Evolutionary conservation across 2,113 vertebrate genomes (phyloP).

Genomic region (Brachyistius frenatus): DNA sequence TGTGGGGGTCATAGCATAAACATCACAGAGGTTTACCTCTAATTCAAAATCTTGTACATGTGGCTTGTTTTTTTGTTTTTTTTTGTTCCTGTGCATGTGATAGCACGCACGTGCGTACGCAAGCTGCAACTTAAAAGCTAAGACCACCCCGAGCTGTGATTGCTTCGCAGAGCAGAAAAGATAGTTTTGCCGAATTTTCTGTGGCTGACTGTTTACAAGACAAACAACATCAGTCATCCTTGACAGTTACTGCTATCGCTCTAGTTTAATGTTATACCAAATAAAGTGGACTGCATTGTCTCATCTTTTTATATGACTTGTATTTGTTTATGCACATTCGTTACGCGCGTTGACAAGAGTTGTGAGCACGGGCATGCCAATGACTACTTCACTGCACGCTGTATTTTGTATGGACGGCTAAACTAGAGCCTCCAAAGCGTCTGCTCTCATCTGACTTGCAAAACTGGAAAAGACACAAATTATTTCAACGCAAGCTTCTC

Average conservation of each 20-base stretch:
- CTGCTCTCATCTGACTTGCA: slow-evolving; percentile 12
- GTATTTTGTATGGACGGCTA: slow-evolving; percentile 14
- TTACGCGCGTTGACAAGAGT: slow-evolving; percentile 29
- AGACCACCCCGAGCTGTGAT: slow-evolving; percentile 40
- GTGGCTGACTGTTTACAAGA: slow-evolving; percentile 55
- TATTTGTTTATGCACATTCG: slow-evolving; percentile 26
- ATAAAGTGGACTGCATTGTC: slow-evolving; percentile 46
- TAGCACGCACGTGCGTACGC: slow-evolving; percentile 26
- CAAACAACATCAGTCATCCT: slow-evolving; percentile 61
- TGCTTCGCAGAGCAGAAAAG: slow-evolving; percentile 39
- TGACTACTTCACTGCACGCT: not conserved
- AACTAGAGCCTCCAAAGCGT: slow-evolving; percentile 17
- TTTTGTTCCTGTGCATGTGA: not conserved
- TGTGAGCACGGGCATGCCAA: slow-evolving; percentile 10
- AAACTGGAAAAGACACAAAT: slow-evolving; percentile 30
- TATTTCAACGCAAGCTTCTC: slow-evolving; percentile 40
- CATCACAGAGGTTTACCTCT: slow-evolving; percentile 72
- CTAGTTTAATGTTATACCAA: slow-evolving; percentile 47
- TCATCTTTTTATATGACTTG: slow-evolving; percentile 38
- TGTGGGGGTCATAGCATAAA: slow-evolving; percentile 69
- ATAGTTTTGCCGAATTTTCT: slow-evolving; percentile 47
- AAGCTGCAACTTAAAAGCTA: slow-evolving; percentile 37
- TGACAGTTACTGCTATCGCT: slow-evolving; percentile 34
- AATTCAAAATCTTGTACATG: slow-evolving; percentile 42
- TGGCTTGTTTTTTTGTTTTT: slow-evolving; percentile 19